A percentile compares a stretch with the other conserved stretches of the same genome.
These are phyloP conservation scores for Polia nebulosa DNA, from an alignment of 2,888 invertebrate genomes.

Conservation along the genomic window DNA sequence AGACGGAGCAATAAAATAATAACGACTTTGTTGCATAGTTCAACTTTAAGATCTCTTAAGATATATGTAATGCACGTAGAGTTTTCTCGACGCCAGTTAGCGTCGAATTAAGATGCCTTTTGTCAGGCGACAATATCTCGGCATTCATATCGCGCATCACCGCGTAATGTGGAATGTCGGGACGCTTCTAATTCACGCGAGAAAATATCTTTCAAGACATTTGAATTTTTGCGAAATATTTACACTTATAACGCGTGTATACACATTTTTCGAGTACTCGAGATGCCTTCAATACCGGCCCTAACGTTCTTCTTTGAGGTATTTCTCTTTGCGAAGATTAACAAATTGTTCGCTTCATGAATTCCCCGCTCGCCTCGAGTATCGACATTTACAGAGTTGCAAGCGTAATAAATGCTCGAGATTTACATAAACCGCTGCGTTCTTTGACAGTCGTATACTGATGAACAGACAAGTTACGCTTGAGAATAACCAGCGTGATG, in stretches of 20 bases:
- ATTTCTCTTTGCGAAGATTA: constrained; percentile 77
- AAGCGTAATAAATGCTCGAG: constrained; percentile 79
- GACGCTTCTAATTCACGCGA: constrained; percentile 85
- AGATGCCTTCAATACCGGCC: constrained; percentile 70
- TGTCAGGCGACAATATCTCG: constrained; percentile 71
- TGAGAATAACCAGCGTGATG: constrained; percentile 72
- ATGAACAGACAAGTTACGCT: constrained; percentile 78
- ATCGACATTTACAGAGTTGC: constrained; percentile 77
- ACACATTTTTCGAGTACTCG: constrained; percentile 68
- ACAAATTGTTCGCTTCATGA: constrained; percentile 78
- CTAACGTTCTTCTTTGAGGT: constrained; percentile 66
- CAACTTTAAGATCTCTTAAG: constrained; percentile 58
- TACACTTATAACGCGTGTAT: constrained; percentile 65
- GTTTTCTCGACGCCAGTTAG: constrained; percentile 66
- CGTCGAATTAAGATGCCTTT: constrained; percentile 77
- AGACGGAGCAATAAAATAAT: constrained; percentile 80
- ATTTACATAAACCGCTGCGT: constrained; percentile 82
- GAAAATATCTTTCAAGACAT: constrained; percentile 81
- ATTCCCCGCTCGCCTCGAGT: constrained; percentile 69
- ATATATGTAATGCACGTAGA: constrained; percentile 48
- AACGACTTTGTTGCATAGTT: constrained; percentile 74
- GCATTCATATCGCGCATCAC: constrained; percentile 74
- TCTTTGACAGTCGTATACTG: constrained; percentile 82
- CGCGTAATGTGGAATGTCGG: constrained; percentile 80
- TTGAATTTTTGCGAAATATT: constrained; percentile 77